Conservation (phyloP, 30 jellyfish, hydroid and myxozoan genomes). For the Rhopilema esculentum region DNA sequence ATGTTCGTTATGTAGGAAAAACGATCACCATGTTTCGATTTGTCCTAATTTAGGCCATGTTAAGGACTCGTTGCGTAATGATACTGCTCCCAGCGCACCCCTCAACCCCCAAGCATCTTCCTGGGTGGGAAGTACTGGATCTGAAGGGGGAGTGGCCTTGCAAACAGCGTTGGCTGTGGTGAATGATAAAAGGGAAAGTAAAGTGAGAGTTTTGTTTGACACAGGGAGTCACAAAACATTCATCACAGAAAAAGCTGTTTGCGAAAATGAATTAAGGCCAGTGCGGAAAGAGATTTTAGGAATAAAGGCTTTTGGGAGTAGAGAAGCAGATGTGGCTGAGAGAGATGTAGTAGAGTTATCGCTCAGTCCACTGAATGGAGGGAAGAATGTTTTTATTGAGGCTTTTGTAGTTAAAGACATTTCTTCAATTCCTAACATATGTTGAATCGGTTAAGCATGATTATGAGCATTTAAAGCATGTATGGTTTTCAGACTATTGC, state of each 20-base stretch:
- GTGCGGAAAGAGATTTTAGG: constrained; percentile 56
- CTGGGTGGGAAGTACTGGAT: constrained; percentile 58
- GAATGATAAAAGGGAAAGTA: constrained; percentile 51
- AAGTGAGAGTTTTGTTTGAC: constrained; percentile 63
- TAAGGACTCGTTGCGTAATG: constrained; percentile 13
- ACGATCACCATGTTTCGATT: constrained; percentile 15
- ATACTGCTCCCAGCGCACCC: constrained; percentile 20
- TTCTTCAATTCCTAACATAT: too few relatives aligned
- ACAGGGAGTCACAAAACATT: constrained; percentile 61
- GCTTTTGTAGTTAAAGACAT: too few relatives aligned
- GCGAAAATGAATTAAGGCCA: constrained; percentile 53
- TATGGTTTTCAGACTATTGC: too few relatives aligned
- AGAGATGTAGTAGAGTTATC: constrained; percentile 59
- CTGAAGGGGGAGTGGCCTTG: constrained; percentile 75
- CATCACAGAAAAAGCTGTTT: constrained; percentile 70
- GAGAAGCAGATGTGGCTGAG: constrained; percentile 39
- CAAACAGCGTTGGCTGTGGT: constrained; percentile 73
- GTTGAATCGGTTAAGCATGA: too few relatives aligned
- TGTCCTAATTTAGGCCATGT: constrained; percentile 2
- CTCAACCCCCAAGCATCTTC: constrained; percentile 48
- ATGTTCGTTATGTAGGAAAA: neutral
- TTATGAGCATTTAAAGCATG: too few relatives aligned
- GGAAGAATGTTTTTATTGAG: constrained; percentile 6
- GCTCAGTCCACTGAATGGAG: constrained; percentile 2
- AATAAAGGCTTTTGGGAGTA: constrained; percentile 55